Evolutionary conservation across 2,888 invertebrate genomes (phyloP).

Genomic region (Cerastis leucographa): DNA sequence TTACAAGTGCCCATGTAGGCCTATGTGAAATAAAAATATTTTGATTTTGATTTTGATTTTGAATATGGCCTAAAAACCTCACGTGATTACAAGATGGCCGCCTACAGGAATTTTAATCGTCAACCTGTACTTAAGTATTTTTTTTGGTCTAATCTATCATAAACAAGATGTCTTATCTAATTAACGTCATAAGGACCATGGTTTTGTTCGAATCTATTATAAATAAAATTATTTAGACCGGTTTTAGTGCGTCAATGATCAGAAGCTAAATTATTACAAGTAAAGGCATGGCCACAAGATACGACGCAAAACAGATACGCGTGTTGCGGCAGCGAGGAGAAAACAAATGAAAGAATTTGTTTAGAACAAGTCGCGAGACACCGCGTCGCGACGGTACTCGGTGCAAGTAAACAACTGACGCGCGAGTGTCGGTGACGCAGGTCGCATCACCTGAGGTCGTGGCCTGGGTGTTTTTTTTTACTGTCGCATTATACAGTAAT

Average conservation of each 20-base stretch:
- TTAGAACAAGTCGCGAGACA: not conserved
- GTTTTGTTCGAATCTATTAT: not conserved
- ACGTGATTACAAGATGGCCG: no score
- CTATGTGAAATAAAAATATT: no score
- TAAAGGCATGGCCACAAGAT: not conserved
- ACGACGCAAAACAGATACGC: not conserved
- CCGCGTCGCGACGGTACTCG: not conserved
- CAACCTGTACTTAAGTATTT: no score
- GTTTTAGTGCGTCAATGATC: slow-evolving; percentile 5
- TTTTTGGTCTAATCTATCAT: not conserved
- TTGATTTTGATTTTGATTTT: no score
- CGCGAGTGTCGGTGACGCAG: not conserved
- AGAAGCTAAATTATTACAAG: no score
- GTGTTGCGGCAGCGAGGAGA: not conserved
- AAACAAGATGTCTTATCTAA: not conserved
- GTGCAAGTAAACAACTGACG: slow-evolving; percentile 2
- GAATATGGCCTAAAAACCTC: no score
- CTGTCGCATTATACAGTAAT: not conserved
- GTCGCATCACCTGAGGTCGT: not conserved
- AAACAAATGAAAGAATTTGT: not conserved
- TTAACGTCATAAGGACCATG: not conserved
- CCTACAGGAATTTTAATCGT: no score
- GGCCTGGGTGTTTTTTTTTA: not conserved
- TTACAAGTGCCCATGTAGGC: no score
- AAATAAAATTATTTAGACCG: slow-evolving; percentile 7